Evolutionary conservation across 2,113 vertebrate genomes (phyloP).

Genomic region (Monopterus albus): DNA sequence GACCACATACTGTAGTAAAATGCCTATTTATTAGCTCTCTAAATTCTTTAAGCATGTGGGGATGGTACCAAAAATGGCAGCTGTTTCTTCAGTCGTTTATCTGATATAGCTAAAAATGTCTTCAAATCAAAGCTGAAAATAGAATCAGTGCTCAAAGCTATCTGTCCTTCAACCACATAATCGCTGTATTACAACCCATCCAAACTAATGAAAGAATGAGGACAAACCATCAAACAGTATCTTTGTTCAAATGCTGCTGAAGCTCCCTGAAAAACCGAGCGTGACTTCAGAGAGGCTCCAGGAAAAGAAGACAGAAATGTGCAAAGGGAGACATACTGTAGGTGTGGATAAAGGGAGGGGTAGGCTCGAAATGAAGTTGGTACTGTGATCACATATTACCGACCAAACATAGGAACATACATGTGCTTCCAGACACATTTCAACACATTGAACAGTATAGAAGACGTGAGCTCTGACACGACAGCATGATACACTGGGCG

Average conservation of each 20-base stretch:
- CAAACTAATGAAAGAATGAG: constrained; percentile 62
- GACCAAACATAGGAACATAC: constrained; percentile 40
- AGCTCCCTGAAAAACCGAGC: constrained; percentile 24
- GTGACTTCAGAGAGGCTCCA: constrained; percentile 31
- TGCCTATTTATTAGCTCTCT: constrained; percentile 24
- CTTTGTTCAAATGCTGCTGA: constrained; percentile 22
- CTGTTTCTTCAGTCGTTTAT: constrained; percentile 15
- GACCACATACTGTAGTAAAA: constrained; percentile 31
- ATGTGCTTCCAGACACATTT: constrained; percentile 39
- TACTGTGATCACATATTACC: constrained; percentile 50
- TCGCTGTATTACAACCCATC: constrained; percentile 22
- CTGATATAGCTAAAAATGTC: constrained; percentile 42
- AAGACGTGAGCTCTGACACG: constrained; percentile 18
- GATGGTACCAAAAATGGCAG: constrained; percentile 22
- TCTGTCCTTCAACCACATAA: constrained; percentile 33
- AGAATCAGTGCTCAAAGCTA: constrained; percentile 53
- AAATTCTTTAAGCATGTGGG: constrained; percentile 10
- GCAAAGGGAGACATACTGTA: constrained; percentile 20
- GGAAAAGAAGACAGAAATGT: constrained; percentile 11
- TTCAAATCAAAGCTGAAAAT: constrained; percentile 55
- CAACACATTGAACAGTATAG: constrained; percentile 13
- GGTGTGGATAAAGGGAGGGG: constrained; percentile 40
- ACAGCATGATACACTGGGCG: neutral
- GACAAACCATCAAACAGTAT: constrained; percentile 59
- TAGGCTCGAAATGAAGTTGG: constrained; percentile 42